These are phyloP conservation scores for Pollimyrus isidori DNA, from an alignment of 2,113 vertebrate species.

Conservation along the genomic window DNA sequence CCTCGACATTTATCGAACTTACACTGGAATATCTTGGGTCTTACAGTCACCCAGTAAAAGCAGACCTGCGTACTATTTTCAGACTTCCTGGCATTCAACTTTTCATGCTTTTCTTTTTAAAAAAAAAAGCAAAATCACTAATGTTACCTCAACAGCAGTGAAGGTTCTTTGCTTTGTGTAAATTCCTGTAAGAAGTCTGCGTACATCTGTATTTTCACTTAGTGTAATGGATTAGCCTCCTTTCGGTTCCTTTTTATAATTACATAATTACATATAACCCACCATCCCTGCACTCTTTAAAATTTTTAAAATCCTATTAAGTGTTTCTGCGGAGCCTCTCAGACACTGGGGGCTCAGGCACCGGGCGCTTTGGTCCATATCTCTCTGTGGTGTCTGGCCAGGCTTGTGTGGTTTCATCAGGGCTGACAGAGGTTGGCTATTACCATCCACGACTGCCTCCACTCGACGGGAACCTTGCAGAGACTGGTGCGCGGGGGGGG, in stretches of 20 bases:
- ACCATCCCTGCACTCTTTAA: not conserved
- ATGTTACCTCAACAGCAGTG: not conserved
- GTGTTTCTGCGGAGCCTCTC: not conserved
- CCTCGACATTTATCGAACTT: not conserved
- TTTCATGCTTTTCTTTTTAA: not conserved
- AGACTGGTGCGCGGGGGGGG: too few relatives aligned
- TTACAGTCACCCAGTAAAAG: not conserved
- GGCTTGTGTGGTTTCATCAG: not conserved
- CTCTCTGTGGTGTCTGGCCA: not conserved
- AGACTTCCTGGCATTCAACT: not conserved
- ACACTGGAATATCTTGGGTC: not conserved
- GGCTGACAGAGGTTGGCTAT: not conserved
- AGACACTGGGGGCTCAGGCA: not conserved
- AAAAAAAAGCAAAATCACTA: not conserved
- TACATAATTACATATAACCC: not conserved
- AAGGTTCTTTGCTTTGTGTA: not conserved
- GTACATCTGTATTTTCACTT: not conserved
- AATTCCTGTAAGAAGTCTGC: not conserved
- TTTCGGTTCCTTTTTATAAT: not conserved
- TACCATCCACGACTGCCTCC: constrained; percentile 7
- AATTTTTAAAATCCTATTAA: not conserved
- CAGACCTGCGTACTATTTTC: not conserved
- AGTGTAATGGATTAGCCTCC: not conserved
- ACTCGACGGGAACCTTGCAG: not conserved
- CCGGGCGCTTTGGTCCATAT: not conserved